Evolutionary conservation across 2,888 invertebrate species (phyloP), one percentile per base, ranked within the genome.

Genomic region (Pollenia amentaria): DNA sequence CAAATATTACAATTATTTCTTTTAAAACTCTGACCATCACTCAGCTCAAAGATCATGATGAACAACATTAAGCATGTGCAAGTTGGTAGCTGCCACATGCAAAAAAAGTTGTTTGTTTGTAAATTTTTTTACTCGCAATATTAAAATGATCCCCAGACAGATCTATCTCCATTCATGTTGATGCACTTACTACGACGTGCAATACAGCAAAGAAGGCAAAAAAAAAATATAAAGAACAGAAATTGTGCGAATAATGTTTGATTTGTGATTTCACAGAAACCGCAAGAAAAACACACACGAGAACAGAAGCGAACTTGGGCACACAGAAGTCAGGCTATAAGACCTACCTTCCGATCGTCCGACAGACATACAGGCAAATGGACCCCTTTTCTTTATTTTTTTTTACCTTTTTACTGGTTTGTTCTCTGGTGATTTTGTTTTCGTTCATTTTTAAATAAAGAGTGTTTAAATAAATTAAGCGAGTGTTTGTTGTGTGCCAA

Each of bases 181-280:
- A 80, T 80, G 80, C 73, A 69, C 46, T 86, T 67, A 57, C 60
- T 46, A 48, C 78, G 9, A 42, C 16, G 18, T 73, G 48, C 77
- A 77, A 18, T 29, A 55, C 55, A 65, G 48, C 40, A 18, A 42
- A n/a, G 44, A 29, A 40, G 14, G 8, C 21, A 64, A 44, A 64
- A 18, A 40, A 55, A 53, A 70, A 21, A 29, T 12, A 48, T 60
- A 46, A 38, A 48, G 18, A 76, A 78, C 64, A 82, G 57, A 81
- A 83, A 88, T 87, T 87, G 87, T 88, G 88, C 92, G 91, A 92
- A 91, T 89, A 91, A 90, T 92, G 91, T 92, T 91, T 92, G 92
- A 91, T 91, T 91, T 91, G 90, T 88, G 91, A 91, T 91, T 91
- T 92, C 91, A 90, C 78, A 90, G 89, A 89, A 91, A 89, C 89